Evolutionary conservation across 2,113 vertebrate species (phyloP), one percentile per base, ranked within the genome.

Genomic region (Sturnira hondurensis): DNA sequence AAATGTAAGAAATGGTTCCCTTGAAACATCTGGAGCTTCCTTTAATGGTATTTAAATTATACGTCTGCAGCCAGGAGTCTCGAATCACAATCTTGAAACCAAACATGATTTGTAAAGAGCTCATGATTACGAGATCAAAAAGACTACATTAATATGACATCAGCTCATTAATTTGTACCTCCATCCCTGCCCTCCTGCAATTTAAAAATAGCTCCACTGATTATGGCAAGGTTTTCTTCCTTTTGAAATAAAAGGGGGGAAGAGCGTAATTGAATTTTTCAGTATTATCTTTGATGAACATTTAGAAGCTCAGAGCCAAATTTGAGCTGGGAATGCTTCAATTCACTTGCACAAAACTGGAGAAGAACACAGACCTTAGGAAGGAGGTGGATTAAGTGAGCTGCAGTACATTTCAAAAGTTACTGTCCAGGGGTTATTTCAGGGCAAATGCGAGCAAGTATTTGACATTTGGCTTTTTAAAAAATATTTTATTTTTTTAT

Each of bases 61-160:
- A 98, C 45, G 92, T 96, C 96, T 97, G 91, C 92, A 97, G 56
- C 96, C 90, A 96, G 83, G 58, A 61, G 65, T 96, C 96, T 97
- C 5, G 24, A 96, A 97, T 86, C 97, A 61, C 0, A 82, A 68
- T 97, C 94, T 93, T 95, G 84, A 73, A 97, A 95, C 96, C 94
- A 96, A 97, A 97, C 95, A 98, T 80, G 77, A 77, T 98, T 98
- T 98, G 92, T 96, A 97, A 95, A 89, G 92, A 97, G 88, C 96
- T 97, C 96, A 78, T 98, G 98, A 98, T 98, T 96, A 96, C 94
- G 96, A 78, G 94, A 97, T 98, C 93, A 97, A 97, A 98, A 97
- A 90, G 92, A 97, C 96, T 96, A 77, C 84, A 96, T 97, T 96
- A 97, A 94, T 97, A 94, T 81, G 96, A 97, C 97, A 96, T 81